Base-by-base conservation (phyloP, 1,140 invertebrate genomes). In the Pachypsylla venusta region DNA sequence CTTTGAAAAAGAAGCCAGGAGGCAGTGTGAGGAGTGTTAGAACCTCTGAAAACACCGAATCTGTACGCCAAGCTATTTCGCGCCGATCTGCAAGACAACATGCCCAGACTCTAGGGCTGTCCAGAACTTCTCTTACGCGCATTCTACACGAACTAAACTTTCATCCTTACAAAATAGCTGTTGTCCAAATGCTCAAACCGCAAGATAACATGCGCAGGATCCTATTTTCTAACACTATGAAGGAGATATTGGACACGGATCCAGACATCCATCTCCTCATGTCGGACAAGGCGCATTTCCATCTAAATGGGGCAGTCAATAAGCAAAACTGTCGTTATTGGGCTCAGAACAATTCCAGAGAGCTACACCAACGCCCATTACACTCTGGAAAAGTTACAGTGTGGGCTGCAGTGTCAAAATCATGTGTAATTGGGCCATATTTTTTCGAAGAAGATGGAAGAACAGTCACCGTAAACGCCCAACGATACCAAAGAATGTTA, bases 231-330 rank as follows among this genome's bases (percentile, higher is more conserved):
- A 24, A 56, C n/a, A 25, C 25, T 20, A 27, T 60, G 24, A 22
- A 53, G 26, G 28, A 25, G 28, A 55, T 25, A n/a, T 22, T 57
- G 25, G 28, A 30, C 30, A 24, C 19, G 12, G 10, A 60, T 39
- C 54, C 60, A 48, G 42, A 48, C 42, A 48, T 48, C 42, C 42
- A 48, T 4, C 42, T 48, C n/a, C 22, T 48, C 42, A 48, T 48
- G 42, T 48, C 42, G 4, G 68, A 70, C 61, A 67, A 71, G 64
- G 66, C 65, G 48, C 64, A 69, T 63, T 73, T 70, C 55, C 61
- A 66, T 57, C 59, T 69, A 24, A 66, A 65, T 64, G 68, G 69
- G 10, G 64, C 62, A n/a, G 68, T 71, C 19, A 71, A 68, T 59
- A 68, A 67, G 53, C 66, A 71, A 59, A 57, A 61, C 48, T 27